Base-by-base conservation (phyloP, 2,797 vertebrate genomes). In the Falco biarmicus region DNA sequence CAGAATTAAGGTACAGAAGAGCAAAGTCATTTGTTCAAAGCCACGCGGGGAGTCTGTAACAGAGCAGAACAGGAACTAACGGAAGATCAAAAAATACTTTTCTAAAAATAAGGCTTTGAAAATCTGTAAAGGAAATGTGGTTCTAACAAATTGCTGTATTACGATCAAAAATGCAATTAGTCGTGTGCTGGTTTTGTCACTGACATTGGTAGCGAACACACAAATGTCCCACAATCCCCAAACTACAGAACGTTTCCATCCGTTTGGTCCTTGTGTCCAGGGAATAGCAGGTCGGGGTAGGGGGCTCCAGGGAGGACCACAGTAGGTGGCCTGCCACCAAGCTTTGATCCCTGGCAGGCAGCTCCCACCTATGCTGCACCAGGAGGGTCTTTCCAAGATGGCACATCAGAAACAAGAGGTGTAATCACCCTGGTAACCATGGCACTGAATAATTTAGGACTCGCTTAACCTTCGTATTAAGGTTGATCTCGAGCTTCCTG, bases 91-190 rank as follows among this genome's bases (percentile, higher is more conserved):
- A 96, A 84, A 63, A 10, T 16, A 34, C 69, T 84, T 41, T 43
- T 61, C 91, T 56, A 90, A 94, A 96, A 84, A 95, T 84, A 90
- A 76, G 20, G n/a, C 94, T 96, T 88, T 95, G 95, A 93, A 96
- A 90, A 50, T 17, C 66, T 63, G 28, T 45, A 60, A 77, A 87
- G 91, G 76, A 81, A 73, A 63, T 0, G 43, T 3, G 3, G 60
- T 59, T 76, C 84, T 53, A 60, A 71, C 64, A 64, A 92, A 92
- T 19, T 2, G 25, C 41, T 50, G 3, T 9, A 10, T 39, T 43
- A 29, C 0, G 22, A 82, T 92, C 86, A 90, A 66, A 93, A 77
- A 20, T 18, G 19, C 84, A 84, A 71, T 89, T 92, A 95, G 90
- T 37, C 13, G 0, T 56, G 1, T 6, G 64, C 32, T n/a, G 60